These are phyloP conservation scores for Ferdinandea cuprea DNA, from an alignment of 2,888 invertebrate species.

Conservation along the genomic window DNA sequence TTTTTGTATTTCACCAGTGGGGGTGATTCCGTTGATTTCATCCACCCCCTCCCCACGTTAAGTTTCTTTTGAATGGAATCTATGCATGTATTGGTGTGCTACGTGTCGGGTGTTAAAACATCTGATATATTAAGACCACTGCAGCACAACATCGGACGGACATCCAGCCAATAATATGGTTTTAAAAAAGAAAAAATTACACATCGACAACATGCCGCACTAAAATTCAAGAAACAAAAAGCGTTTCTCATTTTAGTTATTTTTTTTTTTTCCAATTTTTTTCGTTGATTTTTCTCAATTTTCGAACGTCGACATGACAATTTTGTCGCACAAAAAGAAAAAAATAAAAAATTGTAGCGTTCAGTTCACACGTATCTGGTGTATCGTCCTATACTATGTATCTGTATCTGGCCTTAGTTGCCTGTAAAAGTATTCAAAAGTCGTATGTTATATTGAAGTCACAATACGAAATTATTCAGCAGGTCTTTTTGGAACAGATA, in stretches of 20 bases:
- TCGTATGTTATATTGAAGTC: slow-evolving; percentile 42
- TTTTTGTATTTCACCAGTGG: slow-evolving; percentile 39
- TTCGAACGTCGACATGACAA: slow-evolving; percentile 33
- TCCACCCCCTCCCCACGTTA: neutral
- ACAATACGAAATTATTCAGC: slow-evolving; percentile 63
- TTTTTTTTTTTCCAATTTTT: slow-evolving; percentile 15
- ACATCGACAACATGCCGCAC: neutral
- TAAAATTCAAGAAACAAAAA: slow-evolving; percentile 12
- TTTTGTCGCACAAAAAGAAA: slow-evolving; percentile 23
- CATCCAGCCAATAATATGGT: slow-evolving; percentile 31
- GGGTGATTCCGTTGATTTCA: slow-evolving; percentile 43
- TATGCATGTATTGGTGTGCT: slow-evolving; percentile 2
- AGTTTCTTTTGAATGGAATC: slow-evolving; percentile 33
- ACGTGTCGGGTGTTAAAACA: slow-evolving; percentile 15
- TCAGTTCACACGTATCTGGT: slow-evolving; percentile 41
- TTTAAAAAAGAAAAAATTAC: slow-evolving; percentile 16
- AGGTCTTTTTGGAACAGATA: slow-evolving; percentile 46
- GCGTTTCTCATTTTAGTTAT: neutral
- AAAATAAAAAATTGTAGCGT: neutral
- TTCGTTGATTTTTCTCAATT: slow-evolving; percentile 47
- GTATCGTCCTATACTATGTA: slow-evolving; percentile 1
- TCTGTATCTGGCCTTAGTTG: slow-evolving; percentile 17
- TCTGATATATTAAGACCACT: neutral
- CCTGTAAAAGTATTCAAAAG: slow-evolving; percentile 55
- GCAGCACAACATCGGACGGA: neutral